Evolutionary conservation across 2,888 invertebrate genomes (phyloP), one percentile per base, ranked within the genome.

Genomic region (Charanyca ferruginea): DNA sequence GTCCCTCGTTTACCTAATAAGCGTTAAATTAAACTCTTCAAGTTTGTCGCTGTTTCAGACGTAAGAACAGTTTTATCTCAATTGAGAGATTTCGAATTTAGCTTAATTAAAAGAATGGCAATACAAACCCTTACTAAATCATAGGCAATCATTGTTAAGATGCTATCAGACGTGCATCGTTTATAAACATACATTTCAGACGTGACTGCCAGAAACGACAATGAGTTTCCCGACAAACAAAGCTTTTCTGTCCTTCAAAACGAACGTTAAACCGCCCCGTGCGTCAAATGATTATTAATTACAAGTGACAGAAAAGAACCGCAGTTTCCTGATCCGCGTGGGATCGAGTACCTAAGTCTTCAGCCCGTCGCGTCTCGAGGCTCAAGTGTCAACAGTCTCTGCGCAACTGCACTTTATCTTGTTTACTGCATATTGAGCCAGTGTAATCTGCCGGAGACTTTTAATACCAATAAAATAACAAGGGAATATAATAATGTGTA

Each of bases 311-410:
- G 81, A 82, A 86, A 86, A 89, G 83, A 89, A 90, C 93, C 92
- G 83, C 93, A 92, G 90, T 88, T 92, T 94, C 93, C 93, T 89
- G 87, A 83, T 83, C 74, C 81, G 85, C 91, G 90, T 90, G 91
- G 87, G 91, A 91, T 85, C 84, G 81, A 82, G 82, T 86, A n/a
- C n/a, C n/a, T n/a, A 86, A 87, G 89, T 84, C 88, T 87, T 88
- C 88, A 83, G 81, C 84, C 69, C 80, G 79, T 84, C 80, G 74
- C 81, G 81, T 85, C 85, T 85, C 78, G 73, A 65, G 87, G 90
- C 91, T 94, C 91, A 81, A 86, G 89, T 94, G 90, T 91, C 94
- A 93, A 92, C 92, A 91, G 86, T 91, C 85, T 89, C 86, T 85
- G 86, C 83, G 87, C 90, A 90, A 91, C 90, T 90, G 85, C 86